phyloP scores from a whole-genome alignment of 1,140 invertebrate genomes.

The Brachystomella parvula region DNA sequence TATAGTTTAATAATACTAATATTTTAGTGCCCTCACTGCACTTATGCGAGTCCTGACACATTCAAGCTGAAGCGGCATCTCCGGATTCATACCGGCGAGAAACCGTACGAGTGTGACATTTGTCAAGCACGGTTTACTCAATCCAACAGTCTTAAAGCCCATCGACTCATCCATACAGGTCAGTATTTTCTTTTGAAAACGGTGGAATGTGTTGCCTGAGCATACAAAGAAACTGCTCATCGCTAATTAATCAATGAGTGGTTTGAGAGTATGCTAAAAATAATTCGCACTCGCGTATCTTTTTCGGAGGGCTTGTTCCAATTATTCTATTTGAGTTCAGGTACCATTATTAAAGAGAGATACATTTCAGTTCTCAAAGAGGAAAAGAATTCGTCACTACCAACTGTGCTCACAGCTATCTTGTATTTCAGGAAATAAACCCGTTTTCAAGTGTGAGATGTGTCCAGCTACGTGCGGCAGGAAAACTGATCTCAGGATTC shows the following conservation, averaged over 20 bases:
- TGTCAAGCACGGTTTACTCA: conserved; percentile 79
- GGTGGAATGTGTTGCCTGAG: not conserved
- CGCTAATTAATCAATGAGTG: conserved; percentile 5
- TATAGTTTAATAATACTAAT: not conserved
- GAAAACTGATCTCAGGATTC: conserved; percentile 92
- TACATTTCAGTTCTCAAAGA: no score
- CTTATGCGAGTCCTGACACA: conserved; percentile 94
- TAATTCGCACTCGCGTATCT: not conserved
- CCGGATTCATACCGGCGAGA: conserved; percentile 53
- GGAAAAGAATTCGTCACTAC: no score
- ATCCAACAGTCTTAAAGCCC: conserved; percentile 88
- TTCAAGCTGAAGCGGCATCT: conserved; percentile 75
- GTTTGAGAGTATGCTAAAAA: conserved; percentile 10
- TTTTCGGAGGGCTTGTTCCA: conserved; percentile 21
- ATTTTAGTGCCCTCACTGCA: conserved; percentile 82
- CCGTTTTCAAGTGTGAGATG: conserved; percentile 86
- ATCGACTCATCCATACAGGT: conserved; percentile 90
- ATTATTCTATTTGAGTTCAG: conserved; percentile 14
- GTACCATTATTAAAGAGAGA: no score
- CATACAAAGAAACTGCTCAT: conserved; percentile 12
- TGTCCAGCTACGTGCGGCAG: conserved; percentile 94
- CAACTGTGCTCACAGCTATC: no score
- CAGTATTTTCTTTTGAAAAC: conserved; percentile 40
- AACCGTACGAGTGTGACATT: conserved; percentile 56
- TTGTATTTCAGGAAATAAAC: conserved; percentile 86